Evolutionary conservation across 2,888 invertebrate species (phyloP), one percentile per base, ranked within the genome.

Genomic region (Ganaspis brasiliensis): DNA sequence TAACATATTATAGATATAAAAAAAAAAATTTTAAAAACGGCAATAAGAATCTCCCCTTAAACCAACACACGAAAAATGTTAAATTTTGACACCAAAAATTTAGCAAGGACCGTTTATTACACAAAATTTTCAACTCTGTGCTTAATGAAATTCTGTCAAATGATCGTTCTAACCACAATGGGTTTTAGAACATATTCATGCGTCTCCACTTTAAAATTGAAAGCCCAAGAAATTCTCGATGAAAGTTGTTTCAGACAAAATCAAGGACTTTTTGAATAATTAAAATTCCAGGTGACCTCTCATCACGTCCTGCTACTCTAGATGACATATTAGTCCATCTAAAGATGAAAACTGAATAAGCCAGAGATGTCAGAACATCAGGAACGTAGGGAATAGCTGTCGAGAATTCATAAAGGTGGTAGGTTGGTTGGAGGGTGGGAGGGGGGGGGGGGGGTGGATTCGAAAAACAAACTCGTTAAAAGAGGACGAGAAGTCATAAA

Each of bases 401-500:
- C 59, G 31, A 16, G 59, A 59, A 59, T 59, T 31, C 59, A 59
- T 26, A 59, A 59, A 31, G 31, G 77, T 74, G 70, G 77, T n/a
- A n/a, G n/a, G n/a, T n/a, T n/a, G n/a, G n/a, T n/a, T n/a, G n/a
- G n/a, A 24, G 63, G n/a, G 63, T 37, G 63, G 37, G 63, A 63
- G 37, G 37, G 14, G 19, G 77, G 76, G 70, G 77, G 75, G 72
- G 75, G 71, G 78, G 71, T 75, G 77, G 75, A 78, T 80, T 76
- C 75, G 75, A 79, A 81, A 79, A 79, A 76, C 79, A 76, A 81
- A 81, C 77, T 79, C 81, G 81, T 79, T 81, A 81, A 81, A 79
- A 77, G 77, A 73, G 72, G 79, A 78, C 80, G 76, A 78, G 76
- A 74, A 76, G 78, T 80, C 80, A 73, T 81, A 81, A 81, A 81